Base-by-base conservation (phyloP, 1,140 invertebrate species). In the Calliopsis andreniformis region DNA sequence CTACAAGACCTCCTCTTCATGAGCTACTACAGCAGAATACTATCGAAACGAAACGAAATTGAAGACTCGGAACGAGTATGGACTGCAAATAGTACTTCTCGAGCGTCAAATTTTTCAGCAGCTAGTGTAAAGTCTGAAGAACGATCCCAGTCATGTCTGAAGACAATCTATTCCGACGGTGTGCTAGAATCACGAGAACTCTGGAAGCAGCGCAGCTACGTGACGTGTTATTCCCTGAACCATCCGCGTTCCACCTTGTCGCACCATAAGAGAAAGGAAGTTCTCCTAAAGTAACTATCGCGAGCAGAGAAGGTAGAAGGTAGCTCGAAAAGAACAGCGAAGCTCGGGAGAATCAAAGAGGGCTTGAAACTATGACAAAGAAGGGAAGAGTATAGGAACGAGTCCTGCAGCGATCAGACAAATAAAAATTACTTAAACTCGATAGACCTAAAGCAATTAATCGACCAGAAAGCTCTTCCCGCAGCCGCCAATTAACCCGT, bases 191-290 rank as follows among this genome's bases (percentile, higher is more conserved):
- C 20, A 59, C 58, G 45, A 20, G 67, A 59, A 43, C 51, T 32
- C 56, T 72, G 43, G 69, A 63, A 28, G 16, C 28, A 35, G 53
- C 70, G 55, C 23, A 30, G 32, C 63, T 68, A 58, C 63, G 51
- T 68, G 63, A 55, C 30, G 23, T n/a, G 51, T 45, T 68, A 49
- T 58, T 68, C 28, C 63, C 6, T 23, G 28, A 47, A 45, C 12
- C 71, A 32, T 39, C 51, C 56, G 68, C 68, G 62, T 76, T 79
- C 68, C 66, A 32, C 25, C 47, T 53, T 69, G 76, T 76, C 61
- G 61, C 78, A 39, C n/a, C 58, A 0, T 14, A 23, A 23, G 53
- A 42, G 12, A 42, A 45, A 66, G 68, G 61, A 76, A 72, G 45
- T 67, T 53, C 20, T 18, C 14, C 35, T 10, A 6, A 49, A 71